These are phyloP conservation scores for Xenopus tropicalis DNA, from an alignment of 2,113 vertebrate species.

Conservation along the genomic window DNA sequence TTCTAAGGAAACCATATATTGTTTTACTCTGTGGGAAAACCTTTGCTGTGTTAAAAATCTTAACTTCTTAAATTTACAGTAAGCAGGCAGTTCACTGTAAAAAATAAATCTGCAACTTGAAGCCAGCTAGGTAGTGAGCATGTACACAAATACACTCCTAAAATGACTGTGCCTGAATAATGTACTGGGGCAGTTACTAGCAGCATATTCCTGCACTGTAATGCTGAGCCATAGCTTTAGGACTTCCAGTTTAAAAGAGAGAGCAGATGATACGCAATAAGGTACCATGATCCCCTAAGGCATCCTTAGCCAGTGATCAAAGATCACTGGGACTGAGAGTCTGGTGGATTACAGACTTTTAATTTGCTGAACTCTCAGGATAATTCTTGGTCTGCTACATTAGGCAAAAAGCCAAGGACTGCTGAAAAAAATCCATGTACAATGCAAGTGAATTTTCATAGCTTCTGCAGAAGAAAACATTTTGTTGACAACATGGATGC, in stretches of 20 bases:
- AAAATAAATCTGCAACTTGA: too few species aligned
- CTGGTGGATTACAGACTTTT: slow-evolving; percentile 34
- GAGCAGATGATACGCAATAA: slow-evolving; percentile 35
- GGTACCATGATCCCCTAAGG: slow-evolving; percentile 14
- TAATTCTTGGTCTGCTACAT: slow-evolving; percentile 28
- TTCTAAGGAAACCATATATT: too few species aligned
- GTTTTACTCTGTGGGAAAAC: too few species aligned
- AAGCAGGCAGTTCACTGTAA: too few species aligned
- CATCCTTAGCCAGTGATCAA: slow-evolving; percentile 33
- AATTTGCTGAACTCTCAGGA: slow-evolving; percentile 28
- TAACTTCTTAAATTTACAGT: too few species aligned
- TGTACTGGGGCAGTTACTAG: too few species aligned
- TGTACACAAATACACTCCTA: too few species aligned
- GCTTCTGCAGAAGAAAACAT: slow-evolving; percentile 12
- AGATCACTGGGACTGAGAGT: slow-evolving; percentile 21
- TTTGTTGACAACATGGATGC: slow-evolving; percentile 4
- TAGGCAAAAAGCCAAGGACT: slow-evolving; percentile 31
- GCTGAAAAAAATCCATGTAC: slow-evolving; percentile 21
- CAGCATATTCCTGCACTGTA: too few species aligned
- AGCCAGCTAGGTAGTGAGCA: too few species aligned
- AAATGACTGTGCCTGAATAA: too few species aligned
- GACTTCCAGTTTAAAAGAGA: background rate
- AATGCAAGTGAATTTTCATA: slow-evolving; percentile 7
- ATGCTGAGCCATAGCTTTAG: background rate
- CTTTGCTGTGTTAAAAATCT: too few species aligned